Base-by-base conservation (phyloP, 2,888 invertebrate genomes). In the Sminthurinus aureus region DNA sequence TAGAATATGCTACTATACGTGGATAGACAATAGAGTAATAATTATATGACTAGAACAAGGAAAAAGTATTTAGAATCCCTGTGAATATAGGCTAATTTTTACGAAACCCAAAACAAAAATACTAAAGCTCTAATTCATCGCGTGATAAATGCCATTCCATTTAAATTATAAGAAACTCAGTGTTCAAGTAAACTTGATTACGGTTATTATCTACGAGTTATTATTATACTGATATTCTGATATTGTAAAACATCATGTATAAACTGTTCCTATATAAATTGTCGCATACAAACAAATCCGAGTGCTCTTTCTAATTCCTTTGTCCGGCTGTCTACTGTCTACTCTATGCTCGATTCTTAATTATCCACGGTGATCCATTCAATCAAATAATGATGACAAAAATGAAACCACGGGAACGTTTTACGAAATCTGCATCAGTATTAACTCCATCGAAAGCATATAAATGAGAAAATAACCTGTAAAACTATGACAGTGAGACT, bases 121-220 rank as follows among this genome's bases (percentile, higher is more conserved):
- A 50, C 69, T 79, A 52, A 13, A 51, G 13, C 58, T 11, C 58
- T 58, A 73, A 69, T 73, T 73, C 58, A 81, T 81, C 80, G 80
- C 80, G 80, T 81, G 80, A n/a, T 81, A 74, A 73, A 73, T 81
- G 73, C 80, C 22, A 81, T 73, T 81, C 51, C 22, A 81, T 73
- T 73, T 11, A 64, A 24, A 51, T 52, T 51, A 52, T 58, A 64
- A 12, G 38, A 38, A 38, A 38, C 38, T 38, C 38, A 38, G 74
- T 74, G 50, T 81, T 22, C 58, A 73, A 81, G 73, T 50, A 71
- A 81, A 73, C 20, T 73, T 52, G 69, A 51, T 51, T 69, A 64
- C 64, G 9, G 2, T 51, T 75, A 51, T 2, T 26, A 73, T 20
- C 18, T 75, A 75, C 51, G 51, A 26, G 26, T 26, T 50, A 11